phyloP scores from a whole-genome alignment of 2,888 invertebrate genomes.

The Caenorhabditis angaria region DNA sequence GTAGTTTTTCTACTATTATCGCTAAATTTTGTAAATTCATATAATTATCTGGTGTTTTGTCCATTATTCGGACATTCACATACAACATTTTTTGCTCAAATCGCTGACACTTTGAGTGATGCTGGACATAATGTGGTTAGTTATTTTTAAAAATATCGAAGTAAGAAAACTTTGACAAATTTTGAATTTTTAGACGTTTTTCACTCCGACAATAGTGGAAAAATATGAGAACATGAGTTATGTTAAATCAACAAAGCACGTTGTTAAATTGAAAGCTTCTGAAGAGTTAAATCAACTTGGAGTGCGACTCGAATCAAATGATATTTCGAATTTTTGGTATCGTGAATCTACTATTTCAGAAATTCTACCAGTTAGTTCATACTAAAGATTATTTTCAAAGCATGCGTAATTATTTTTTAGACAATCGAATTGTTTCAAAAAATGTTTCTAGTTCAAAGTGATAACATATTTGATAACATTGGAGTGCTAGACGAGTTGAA shows the following conservation, averaged over 20 bases:
- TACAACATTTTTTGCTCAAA: constrained; percentile 21
- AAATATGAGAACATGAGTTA: constrained; percentile 13
- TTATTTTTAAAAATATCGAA: neutral
- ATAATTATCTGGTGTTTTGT: constrained; percentile 26
- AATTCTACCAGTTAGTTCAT: neutral
- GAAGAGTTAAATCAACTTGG: neutral
- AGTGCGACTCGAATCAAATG: neutral
- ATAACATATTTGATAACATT: neutral
- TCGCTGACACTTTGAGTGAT: constrained; percentile 36
- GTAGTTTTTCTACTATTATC: too few relatives aligned
- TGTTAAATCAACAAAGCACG: constrained; percentile 20
- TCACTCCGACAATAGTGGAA: constrained; percentile 10
- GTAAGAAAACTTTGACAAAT: neutral
- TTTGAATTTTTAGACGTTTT: constrained; percentile 14
- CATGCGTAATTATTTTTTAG: neutral
- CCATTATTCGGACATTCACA: constrained; percentile 43
- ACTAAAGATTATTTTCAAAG: neutral
- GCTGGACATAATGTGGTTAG: constrained; percentile 47
- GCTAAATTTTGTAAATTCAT: constrained; percentile 3
- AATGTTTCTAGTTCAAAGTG: neutral
- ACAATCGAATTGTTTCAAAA: neutral
- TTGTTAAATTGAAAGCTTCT: constrained; percentile 24
- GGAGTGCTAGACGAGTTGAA: neutral
- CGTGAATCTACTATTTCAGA: neutral
- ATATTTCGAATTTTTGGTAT: neutral